Base-by-base conservation (phyloP, 1,140 invertebrate genomes). In the Drosophila tropicalis region DNA sequence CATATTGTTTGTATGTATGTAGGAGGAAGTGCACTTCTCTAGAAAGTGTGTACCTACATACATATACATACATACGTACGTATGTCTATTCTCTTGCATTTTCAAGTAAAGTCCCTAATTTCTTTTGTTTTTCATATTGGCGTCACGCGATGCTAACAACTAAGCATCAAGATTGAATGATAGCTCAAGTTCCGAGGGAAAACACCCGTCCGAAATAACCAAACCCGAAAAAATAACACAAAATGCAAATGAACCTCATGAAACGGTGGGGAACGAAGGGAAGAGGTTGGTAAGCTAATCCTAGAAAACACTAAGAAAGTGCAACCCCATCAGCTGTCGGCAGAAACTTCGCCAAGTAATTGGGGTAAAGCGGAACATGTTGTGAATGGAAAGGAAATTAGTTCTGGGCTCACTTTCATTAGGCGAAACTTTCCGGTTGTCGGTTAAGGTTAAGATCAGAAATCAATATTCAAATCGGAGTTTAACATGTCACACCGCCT, bases 141-240 rank as follows among this genome's bases (percentile, higher is more conserved):
- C 76, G 84, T 89, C 83, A 87, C 83, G 83, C 83, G 76, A 87
- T 87, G 76, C 83, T 87, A 89, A 87, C 84, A 89, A 87, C 84
- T 63, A 83, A 83, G 84, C 62, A 39, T 69, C 51, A 51, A 51
- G 17, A 51, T 71, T 72, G 83, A 87, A 83, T 77, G 83, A 87
- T 81, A 62, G 63, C 36, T 63, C 62, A 47, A 68, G 57, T 76
- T 67, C 47, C 29, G 62, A 70, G 55, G 62, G 54, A 40, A 56
- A 70, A 58, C 54, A 40, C 13, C 68, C 62, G 15, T 64, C 51
- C 34, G 60, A 63, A 63, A 51, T 32, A 15, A 15, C 44, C 44
- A 22, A 3, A 15, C 44, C 44, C 15, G 17, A 47, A 47, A 9
- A 44, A 47, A 51, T 22, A 51, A 22, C 17, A 22, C 44, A 3